phyloP scores from a whole-genome alignment of 2,113 vertebrate species.

The Odontesthes bonariensis region DNA sequence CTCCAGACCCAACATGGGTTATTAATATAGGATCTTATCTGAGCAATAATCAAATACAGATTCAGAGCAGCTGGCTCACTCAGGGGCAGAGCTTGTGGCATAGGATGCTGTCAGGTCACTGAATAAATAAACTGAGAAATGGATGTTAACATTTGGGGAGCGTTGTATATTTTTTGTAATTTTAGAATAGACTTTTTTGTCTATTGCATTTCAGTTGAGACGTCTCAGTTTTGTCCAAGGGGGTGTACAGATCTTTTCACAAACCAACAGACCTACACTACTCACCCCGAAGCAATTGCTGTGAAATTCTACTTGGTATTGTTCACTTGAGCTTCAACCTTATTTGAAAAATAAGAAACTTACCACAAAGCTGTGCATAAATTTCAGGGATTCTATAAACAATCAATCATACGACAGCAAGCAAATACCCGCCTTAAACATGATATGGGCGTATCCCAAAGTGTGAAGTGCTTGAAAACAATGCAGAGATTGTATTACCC shows the following conservation, averaged over 20 bases:
- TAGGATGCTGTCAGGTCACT: not conserved
- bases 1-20: not conserved
- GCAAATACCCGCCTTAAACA: not conserved
- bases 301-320: not conserved
- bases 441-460: not conserved
- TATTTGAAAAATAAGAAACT: not conserved
- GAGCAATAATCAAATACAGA: conserved; percentile 4
- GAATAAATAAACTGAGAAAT: not conserved
- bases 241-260: not conserved
- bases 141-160: not conserved
- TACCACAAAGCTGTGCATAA: not conserved
- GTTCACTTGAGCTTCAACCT: not conserved
- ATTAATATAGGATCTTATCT: conserved; percentile 3
- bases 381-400: accelerated
- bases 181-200: not conserved
- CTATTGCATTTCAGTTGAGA: not conserved
- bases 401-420: not conserved
- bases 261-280: not conserved
- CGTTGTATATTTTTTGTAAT: not conserved
- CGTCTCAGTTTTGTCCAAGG: not conserved
- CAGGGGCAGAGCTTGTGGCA: not conserved
- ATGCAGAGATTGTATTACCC: not conserved
- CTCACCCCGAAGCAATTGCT: not conserved
- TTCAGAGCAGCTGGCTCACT: not conserved
- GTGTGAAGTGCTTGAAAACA: not conserved